A percentile compares a stretch with the other conserved stretches of the same genome.
phyloP scores from a whole-genome alignment of 1,140 invertebrate species.

The Leptinotarsa texana region DNA sequence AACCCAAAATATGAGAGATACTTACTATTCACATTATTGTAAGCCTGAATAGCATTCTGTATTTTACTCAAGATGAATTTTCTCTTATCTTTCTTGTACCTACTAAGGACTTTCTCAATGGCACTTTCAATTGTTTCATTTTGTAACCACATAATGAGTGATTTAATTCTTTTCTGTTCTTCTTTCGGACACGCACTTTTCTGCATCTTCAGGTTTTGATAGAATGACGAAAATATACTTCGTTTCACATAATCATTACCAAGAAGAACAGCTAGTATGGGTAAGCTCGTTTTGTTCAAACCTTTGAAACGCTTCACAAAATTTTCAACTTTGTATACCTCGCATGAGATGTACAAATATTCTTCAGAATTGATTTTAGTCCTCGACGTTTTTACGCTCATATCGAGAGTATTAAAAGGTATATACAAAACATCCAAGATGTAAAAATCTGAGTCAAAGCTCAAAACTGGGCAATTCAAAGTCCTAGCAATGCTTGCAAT shows the following conservation, averaged over 20 bases:
- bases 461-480: constrained; percentile 81
- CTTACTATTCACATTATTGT: constrained; percentile 61
- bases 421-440: constrained; percentile 84
- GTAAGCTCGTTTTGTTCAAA: constrained; percentile 69
- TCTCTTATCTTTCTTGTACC: constrained; percentile 61
- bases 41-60: constrained; percentile 65
- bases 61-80: constrained; percentile 62
- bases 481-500: constrained; percentile 76
- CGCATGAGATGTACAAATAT: constrained; percentile 63
- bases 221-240: constrained; percentile 71
- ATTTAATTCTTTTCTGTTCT: constrained; percentile 64
- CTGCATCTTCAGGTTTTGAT: constrained; percentile 65
- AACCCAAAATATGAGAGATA: constrained; percentile 62
- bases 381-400: constrained; percentile 42
- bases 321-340: constrained; percentile 73
- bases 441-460: constrained; percentile 91
- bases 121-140: constrained; percentile 71
- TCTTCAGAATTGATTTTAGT: constrained; percentile 32
- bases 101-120: constrained; percentile 66
- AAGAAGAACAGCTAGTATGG: constrained; percentile 76
- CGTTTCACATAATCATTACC: constrained; percentile 87
- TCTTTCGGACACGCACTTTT: constrained; percentile 63
- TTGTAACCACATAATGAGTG: constrained; percentile 73
- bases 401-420: constrained; percentile 66
- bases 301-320: constrained; percentile 68